phyloP scores from a whole-genome alignment of 37 sponge, comb jelly and placozoan species.

The Chondrilla cf. caribensis region DNA sequence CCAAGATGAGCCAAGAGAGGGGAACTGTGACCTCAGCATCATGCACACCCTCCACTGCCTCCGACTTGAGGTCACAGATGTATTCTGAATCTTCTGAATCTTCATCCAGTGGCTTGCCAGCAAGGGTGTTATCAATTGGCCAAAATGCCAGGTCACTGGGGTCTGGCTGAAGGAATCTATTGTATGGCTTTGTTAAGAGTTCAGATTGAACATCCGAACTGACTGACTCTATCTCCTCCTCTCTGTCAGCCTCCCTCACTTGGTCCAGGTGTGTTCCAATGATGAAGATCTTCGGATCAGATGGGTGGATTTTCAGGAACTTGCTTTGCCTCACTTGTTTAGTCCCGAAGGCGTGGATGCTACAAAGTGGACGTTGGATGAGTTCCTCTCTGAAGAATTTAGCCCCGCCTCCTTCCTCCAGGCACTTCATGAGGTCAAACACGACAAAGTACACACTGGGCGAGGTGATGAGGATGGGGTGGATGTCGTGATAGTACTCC shows the following conservation, averaged over 20 bases:
- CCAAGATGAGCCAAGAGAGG: too few species aligned
- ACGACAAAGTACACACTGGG: too few species aligned
- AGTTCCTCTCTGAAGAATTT: too few species aligned
- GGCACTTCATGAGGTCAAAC: too few species aligned
- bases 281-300: background rate
- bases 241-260: background rate
- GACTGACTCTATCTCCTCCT: background rate
- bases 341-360: background rate
- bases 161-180: background rate
- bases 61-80: too few species aligned
- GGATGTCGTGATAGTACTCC: too few species aligned
- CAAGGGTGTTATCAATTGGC: conserved; percentile 4
- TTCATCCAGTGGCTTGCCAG: background rate
- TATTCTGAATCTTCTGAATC: too few species aligned
- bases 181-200: background rate
- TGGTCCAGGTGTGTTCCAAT: background rate
- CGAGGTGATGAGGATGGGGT: too few species aligned
- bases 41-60: too few species aligned
- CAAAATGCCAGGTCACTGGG: background rate
- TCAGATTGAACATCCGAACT: background rate
- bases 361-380: background rate
- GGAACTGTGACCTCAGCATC: too few species aligned
- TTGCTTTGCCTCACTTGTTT: background rate
- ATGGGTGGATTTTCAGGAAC: background rate
- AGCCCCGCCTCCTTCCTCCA: too few species aligned